A percentile compares a stretch with the other conserved stretches of the same genome.
These are phyloP conservation scores for Mellilla xanthometata DNA, from an alignment of 2,888 invertebrate species.

Conservation along the genomic window DNA sequence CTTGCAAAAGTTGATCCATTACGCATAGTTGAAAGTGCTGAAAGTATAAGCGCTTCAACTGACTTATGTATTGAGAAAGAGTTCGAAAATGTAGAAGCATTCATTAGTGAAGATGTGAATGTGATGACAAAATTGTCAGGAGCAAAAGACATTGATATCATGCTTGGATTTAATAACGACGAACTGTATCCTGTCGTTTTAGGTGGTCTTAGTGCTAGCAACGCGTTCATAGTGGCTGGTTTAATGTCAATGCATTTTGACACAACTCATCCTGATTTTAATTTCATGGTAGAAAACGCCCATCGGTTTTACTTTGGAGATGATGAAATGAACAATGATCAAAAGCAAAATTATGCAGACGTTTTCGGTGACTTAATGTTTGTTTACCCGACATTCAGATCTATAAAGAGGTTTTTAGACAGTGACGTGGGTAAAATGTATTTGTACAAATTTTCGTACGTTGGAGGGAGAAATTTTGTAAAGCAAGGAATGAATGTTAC, in stretches of 20 bases:
- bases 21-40: slow-evolving; percentile 36
- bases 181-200: slow-evolving; percentile 22
- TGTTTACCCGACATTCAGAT: slow-evolving; percentile 38
- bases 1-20: slow-evolving; percentile 35
- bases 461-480: slow-evolving; percentile 38
- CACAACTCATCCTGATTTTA: slow-evolving; percentile 26
- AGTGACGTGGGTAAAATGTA: slow-evolving; percentile 30
- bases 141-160: slow-evolving; percentile 33
- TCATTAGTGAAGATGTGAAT: slow-evolving; percentile 36
- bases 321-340: slow-evolving; percentile 24
- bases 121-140: slow-evolving; percentile 29
- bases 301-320: slow-evolving; percentile 40
- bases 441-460: slow-evolving; percentile 43
- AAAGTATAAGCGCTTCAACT: slow-evolving; percentile 22
- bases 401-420: slow-evolving; percentile 24
- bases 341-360: slow-evolving; percentile 26
- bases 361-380: slow-evolving; percentile 42
- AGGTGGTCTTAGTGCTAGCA: neutral
- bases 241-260: slow-evolving; percentile 28
- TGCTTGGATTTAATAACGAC: slow-evolving; percentile 40
- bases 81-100: slow-evolving; percentile 39
- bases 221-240: slow-evolving; percentile 4
- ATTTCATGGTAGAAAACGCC: slow-evolving; percentile 27
- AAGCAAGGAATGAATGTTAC: slow-evolving; percentile 33
- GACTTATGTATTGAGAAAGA: slow-evolving; percentile 39